Base-by-base conservation (phyloP, 2,888 invertebrate genomes). In the Branchinecta sandiegonensis region DNA sequence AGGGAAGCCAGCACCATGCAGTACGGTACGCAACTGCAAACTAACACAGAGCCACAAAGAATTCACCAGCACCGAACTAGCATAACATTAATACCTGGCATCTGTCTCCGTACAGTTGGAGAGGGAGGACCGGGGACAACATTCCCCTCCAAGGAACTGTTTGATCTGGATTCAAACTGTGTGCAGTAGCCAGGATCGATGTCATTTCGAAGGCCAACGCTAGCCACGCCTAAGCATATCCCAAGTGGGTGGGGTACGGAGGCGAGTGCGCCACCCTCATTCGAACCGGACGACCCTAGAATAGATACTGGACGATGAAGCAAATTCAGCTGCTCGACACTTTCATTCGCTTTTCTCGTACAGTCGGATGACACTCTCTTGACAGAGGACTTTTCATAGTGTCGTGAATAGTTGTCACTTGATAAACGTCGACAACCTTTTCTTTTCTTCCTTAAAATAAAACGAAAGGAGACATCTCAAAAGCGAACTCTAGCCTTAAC, bases 211-310 rank as follows among this genome's bases (percentile, higher is more conserved):
- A 68, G 47, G 64, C 66, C 68, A 37, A 37, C 37, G 37, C 6
- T 37, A 37, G 37, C 37, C 63, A 66, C 65, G 64, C 68, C 68
- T 64, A 66, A 23, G 9, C 66, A 68, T 48, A 66, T 68, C 48
- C 69, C 69, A 14, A 67, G 14, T 12, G 70, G 70, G 46, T 69
- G 70, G 23, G 66, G 66, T 46, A 68, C 65, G 7, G 71, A 69
- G 13, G 75, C 74, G 8, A 75, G 74, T 68, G 76, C 77, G 71
- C 76, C 76, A 46, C 77, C 77, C 10, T 78, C 93, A 79, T 90
- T 92, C 75, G 93, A 93, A 74, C 92, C 91, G 76, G 90, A 89
- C 74, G 93, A 91, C 78, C 90, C 90, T 84, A 78, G 70, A 74
- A 75, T 72, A 68, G 48, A 50, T n/a, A 75, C 75, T 74, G 14